Conservation (phyloP, 2,888 invertebrate genomes). For the Spilosoma lubricipeda region DNA sequence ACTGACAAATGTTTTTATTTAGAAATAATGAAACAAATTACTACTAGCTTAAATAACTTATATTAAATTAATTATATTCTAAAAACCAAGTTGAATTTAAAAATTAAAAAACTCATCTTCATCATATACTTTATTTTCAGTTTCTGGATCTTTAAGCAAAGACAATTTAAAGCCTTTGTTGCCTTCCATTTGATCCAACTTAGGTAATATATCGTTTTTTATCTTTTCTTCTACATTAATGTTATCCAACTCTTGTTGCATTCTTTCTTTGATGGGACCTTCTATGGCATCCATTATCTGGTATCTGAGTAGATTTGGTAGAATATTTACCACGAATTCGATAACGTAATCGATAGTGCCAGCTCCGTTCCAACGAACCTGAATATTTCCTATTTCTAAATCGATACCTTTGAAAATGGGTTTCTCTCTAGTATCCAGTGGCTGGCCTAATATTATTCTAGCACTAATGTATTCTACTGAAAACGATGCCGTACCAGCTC, state of each 20-base stretch:
- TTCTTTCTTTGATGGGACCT: constrained; percentile 90
- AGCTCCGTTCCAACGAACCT: constrained; percentile 93
- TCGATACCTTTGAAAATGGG: constrained; percentile 91
- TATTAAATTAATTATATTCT: background rate
- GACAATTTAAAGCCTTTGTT: constrained; percentile 79
- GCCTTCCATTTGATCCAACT: constrained; percentile 87
- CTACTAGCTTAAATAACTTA: background rate
- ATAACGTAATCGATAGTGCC: constrained; percentile 94
- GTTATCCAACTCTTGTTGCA: constrained; percentile 91
- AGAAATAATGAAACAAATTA: background rate
- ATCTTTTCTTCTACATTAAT: constrained; percentile 91
- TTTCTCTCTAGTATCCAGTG: constrained; percentile 91
- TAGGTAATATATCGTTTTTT: constrained; percentile 88
- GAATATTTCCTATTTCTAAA: constrained; percentile 93
- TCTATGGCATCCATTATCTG: constrained; percentile 95
- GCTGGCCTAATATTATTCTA: constrained; percentile 89
- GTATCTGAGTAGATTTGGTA: constrained; percentile 94
- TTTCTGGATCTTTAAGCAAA: constrained; percentile 59
- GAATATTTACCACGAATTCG: constrained; percentile 92
- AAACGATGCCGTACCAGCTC: constrained; percentile 91
- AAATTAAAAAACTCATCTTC: constrained; percentile 84
- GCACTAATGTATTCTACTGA: constrained; percentile 92
- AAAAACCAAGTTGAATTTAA: constrained; percentile 43
- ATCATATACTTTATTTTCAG: constrained; percentile 63
- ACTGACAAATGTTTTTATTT: background rate